Percentiles rank a stretch among this genome's conserved stretches.
Evolutionary conservation across 1,140 invertebrate genomes (phyloP).

Genomic region (Phocides pigmalion): DNA sequence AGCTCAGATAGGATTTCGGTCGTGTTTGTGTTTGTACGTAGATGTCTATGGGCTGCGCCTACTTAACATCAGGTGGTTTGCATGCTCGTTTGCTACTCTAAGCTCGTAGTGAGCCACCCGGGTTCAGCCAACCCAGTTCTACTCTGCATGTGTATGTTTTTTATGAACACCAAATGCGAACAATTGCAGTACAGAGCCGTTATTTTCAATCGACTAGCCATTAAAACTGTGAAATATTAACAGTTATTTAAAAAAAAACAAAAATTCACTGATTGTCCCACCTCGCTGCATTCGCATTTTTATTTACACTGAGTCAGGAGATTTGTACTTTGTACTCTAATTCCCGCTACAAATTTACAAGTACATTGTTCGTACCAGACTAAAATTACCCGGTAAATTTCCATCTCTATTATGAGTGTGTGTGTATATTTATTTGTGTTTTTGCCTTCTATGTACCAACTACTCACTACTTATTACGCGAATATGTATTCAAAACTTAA

Average conservation of each 20-base stretch:
- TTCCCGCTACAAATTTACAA: not conserved
- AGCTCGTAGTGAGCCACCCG: no score
- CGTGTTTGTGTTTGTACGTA: no score
- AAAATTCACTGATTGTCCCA: not conserved
- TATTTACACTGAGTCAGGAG: not conserved
- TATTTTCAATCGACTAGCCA: not conserved
- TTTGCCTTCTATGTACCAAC: no score
- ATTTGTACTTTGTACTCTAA: not conserved
- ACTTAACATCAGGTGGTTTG: no score
- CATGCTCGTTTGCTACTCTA: no score
- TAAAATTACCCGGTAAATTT: not conserved
- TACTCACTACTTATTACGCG: no score
- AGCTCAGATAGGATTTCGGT: no score
- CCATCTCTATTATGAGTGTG: not conserved
- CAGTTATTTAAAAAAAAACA: not conserved
- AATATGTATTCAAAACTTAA: no score
- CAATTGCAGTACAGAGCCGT: not conserved
- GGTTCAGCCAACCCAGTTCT: no score
- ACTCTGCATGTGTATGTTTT: not conserved
- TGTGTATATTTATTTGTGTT: no score
- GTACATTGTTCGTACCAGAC: no score
- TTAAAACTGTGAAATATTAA: not conserved
- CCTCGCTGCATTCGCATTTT: not conserved
- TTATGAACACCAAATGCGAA: not conserved
- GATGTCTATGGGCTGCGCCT: no score